Percentiles rank a stretch among this genome's conserved stretches.
Evolutionary conservation across 37 sponge, comb jelly and placozoan genomes (phyloP).

Genomic region (Axinella damicornis): DNA sequence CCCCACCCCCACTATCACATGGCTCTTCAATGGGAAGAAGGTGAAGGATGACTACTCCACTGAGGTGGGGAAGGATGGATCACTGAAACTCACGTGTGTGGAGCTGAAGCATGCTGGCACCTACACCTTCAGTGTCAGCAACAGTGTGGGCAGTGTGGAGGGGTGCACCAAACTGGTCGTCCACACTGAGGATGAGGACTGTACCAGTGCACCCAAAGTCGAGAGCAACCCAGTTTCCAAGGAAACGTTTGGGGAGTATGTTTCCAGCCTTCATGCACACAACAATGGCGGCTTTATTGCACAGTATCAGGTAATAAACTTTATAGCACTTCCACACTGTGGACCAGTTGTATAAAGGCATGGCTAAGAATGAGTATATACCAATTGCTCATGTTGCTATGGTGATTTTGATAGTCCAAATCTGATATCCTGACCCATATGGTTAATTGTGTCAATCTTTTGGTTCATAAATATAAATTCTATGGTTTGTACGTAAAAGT

Average conservation of each 20-base stretch:
- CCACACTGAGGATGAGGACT: constrained; percentile 1
- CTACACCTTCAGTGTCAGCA: constrained; percentile 47
- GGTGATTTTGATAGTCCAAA: no score
- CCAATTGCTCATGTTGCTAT: no score
- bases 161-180: constrained; percentile 36
- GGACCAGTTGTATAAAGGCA: no score
- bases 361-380: no score
- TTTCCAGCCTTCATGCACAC: constrained; percentile 11
- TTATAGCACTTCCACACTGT: no score
- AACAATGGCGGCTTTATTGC: constrained; percentile 19
- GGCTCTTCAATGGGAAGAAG: constrained; percentile 27
- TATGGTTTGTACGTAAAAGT: no score
- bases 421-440: no score
- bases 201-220: not conserved
- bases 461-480: no score
- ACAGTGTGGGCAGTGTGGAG: constrained; percentile 33
- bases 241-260: constrained; percentile 40
- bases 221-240: constrained; percentile 1
- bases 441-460: no score
- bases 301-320: constrained; percentile 25
- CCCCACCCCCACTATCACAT: constrained; percentile 35
- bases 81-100: not conserved
- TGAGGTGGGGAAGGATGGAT: constrained; percentile 11
- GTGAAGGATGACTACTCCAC: constrained; percentile 7
- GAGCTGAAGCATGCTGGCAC: constrained; percentile 17